Evolutionary conservation across 2,888 invertebrate species (phyloP), one percentile per base, ranked within the genome.

Genomic region (Cistogaster globosa): DNA sequence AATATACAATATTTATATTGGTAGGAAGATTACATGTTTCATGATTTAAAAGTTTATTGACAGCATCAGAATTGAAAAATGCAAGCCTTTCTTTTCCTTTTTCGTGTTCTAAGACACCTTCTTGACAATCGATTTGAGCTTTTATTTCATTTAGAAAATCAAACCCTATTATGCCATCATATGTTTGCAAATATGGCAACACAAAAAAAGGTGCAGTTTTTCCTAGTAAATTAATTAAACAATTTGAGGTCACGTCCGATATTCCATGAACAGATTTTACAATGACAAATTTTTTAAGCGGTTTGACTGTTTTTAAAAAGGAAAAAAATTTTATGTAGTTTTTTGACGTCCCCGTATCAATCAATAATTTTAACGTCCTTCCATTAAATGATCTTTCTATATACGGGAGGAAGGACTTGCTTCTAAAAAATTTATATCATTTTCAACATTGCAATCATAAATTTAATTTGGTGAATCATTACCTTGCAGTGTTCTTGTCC

Each of bases 191-290:
- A 38, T 74, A 74, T 36, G 68, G 65, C 26, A 79, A 58, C 7
- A 75, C 18, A 62, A 62, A 79, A 79, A 83, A 83, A 8, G 62
- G 36, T 45, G 72, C 48, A 45, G 68, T 78, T 68, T 74, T 74
- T 26, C 36, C 68, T 62, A 78, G 62, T 16, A 83, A 26, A 62
- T 83, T 78, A 53, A 78, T 60, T 72, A 55, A 53, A 18, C 63
- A 83, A 16, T 63, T 48, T 68, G 36, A 55, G 3, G 51, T 51
- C 26, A 57, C 18, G 45, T 26, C 48, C 18, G 68, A 69, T 42
- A 74, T 74, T 9, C 75, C 75, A 60, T 83, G 79, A 32, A 83
- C 55, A 36, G 80, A 84, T 76, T 80, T 84, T 51, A 84, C 45
- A 60, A 65, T 67, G 53, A 83, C 55, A 36, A 76, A 84, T 76